Base-by-base conservation (phyloP, 2,797 vertebrate genomes). In the Gadopsis marmoratus region DNA sequence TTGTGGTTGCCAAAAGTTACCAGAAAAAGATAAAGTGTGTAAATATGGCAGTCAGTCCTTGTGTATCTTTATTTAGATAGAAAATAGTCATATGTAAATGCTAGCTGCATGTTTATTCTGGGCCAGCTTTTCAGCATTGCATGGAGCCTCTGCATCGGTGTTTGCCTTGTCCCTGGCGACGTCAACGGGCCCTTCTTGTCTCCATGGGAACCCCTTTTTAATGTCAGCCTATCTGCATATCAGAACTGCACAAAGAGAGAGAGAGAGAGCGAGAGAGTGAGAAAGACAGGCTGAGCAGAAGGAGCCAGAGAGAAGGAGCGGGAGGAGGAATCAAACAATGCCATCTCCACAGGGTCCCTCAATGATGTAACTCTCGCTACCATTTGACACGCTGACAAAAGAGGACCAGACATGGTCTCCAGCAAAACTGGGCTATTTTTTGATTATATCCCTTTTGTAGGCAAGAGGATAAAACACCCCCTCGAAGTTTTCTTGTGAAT, bases 161-260 rank as follows among this genome's bases (percentile, higher is more conserved):
- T 91, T 92, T 91, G 89, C 89, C 93, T 87, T 85, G 91, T 94
- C 92, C 92, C 90, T 75, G 81, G 90, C 88, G 88, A 93, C 90
- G 84, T 93, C 92, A 92, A 72, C 76, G 78, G 81, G 88, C 86
- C 92, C 85, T 90, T 88, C 91, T 91, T 76, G 94, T 95, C 94
- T 94, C 95, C 94, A 95, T 96, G 95, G 95, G 93, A 95, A 96
- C 94, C 91, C 86, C 90, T 91, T 93, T 93, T 94, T 95, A 96
- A 95, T 95, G 95, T 95, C 95, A 94, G 91, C 90, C 92, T 93
- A 95, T 95, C 95, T 96, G 93, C 94, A 95, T 95, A 94, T 96
- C 94, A 93, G 92, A 93, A 92, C 85, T 71, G 85, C 89, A 93
- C 92, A 94, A 93, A 95, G 93, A 85, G 72, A 82, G 85, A 11